Conservation (phyloP, 2,113 vertebrate genomes). For the Bambusicola thoracicus region DNA sequence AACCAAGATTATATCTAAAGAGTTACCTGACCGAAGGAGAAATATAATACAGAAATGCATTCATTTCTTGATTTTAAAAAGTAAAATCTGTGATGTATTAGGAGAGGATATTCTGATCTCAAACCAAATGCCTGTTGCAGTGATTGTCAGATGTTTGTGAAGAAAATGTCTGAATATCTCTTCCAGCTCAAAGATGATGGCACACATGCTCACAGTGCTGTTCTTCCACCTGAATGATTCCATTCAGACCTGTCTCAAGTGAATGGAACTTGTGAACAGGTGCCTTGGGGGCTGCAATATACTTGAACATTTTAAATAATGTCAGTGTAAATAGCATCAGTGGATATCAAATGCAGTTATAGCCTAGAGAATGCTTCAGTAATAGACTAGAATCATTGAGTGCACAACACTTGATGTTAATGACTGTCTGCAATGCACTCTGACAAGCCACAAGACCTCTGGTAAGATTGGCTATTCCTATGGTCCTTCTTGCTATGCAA, state of each 20-base stretch:
- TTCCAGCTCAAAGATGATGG: not conserved
- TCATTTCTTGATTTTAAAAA: not conserved
- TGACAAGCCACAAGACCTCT: not conserved
- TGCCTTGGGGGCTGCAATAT: not conserved
- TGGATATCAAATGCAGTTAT: not conserved
- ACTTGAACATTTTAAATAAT: not conserved
- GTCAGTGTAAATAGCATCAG: not conserved
- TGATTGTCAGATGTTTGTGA: not conserved
- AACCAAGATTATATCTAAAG: not conserved
- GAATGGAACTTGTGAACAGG: not conserved
- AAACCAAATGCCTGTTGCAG: not conserved
- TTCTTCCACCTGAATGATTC: not conserved
- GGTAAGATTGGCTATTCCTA: not conserved
- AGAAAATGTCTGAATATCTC: not conserved
- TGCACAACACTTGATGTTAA: not conserved
- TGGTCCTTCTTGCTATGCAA: fast-evolving
- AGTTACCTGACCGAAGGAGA: not conserved
- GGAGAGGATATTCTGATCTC: not conserved
- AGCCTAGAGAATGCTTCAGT: not conserved
- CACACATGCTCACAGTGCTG: not conserved
- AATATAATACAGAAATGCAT: not conserved
- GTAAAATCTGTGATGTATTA: not conserved
- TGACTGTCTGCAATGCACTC: not conserved
- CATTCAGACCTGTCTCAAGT: not conserved
- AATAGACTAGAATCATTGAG: not conserved